Conservation (phyloP, 1,140 invertebrate genomes). For the Drosophila lini region DNA sequence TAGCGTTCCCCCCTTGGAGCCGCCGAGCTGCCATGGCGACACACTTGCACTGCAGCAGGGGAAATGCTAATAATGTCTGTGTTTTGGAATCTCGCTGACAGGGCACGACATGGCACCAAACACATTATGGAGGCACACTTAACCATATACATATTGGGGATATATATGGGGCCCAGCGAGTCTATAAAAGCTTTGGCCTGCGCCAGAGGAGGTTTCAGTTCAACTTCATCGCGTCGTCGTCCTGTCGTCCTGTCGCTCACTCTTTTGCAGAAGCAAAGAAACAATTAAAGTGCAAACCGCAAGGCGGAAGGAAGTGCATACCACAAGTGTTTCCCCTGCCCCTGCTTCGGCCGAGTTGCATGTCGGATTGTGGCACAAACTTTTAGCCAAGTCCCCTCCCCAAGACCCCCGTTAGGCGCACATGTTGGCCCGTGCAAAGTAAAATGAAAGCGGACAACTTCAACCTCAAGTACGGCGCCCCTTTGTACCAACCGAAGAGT, state of each 20-base stretch:
- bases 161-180: conserved; percentile 44
- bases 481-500: conserved; percentile 76
- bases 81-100: conserved; percentile 68
- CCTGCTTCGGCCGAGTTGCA: conserved; percentile 50
- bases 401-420: conserved; percentile 3
- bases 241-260: conserved; percentile 52
- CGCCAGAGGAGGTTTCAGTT: conserved; percentile 64
- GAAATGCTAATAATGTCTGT: conserved; percentile 67
- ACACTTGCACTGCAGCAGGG: conserved; percentile 47
- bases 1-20: conserved; percentile 21
- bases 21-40: conserved; percentile 33
- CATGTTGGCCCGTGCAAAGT: conserved; percentile 37
- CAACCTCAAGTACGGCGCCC: conserved; percentile 67
- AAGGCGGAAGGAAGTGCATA: conserved; percentile 74
- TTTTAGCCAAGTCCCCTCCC: conserved; percentile 43
- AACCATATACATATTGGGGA: conserved; percentile 50
- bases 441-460: conserved; percentile 84
- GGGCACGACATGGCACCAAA: conserved; percentile 80
- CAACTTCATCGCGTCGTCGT: conserved; percentile 69
- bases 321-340: conserved; percentile 58
- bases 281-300: conserved; percentile 76
- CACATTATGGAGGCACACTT: conserved; percentile 75
- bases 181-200: conserved; percentile 75
- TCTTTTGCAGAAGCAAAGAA: conserved; percentile 63
- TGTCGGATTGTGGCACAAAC: conserved; percentile 61